Evolutionary conservation across 1,140 invertebrate species (phyloP).

Genomic region (Aplysia californica): DNA sequence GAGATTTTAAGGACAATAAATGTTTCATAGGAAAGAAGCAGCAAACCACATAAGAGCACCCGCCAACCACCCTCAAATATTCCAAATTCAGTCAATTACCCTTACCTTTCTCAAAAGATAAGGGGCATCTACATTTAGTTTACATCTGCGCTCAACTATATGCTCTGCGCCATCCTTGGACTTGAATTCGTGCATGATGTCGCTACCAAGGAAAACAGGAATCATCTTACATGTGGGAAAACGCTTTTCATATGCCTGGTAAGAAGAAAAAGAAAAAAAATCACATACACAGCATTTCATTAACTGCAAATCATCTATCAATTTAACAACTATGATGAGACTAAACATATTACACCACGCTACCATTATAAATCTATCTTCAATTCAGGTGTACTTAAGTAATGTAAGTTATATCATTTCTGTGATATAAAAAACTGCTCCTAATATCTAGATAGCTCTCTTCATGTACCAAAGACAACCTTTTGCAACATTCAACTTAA

Average conservation of each 20-base stretch:
- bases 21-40: too few species aligned
- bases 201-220: slow-evolving; percentile 92
- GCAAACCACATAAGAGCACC: too few species aligned
- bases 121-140: slow-evolving; percentile 93
- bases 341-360: not conserved
- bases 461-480: too few species aligned
- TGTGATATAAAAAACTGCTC: too few species aligned
- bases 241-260: slow-evolving; percentile 90
- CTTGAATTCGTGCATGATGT: slow-evolving; percentile 82
- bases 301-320: not conserved
- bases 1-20: too few species aligned
- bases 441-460: too few species aligned
- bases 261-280: slow-evolving; percentile 39
- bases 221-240: slow-evolving; percentile 96
- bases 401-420: too few species aligned
- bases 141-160: slow-evolving; percentile 89
- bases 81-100: not conserved
- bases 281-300: not conserved
- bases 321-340: not conserved
- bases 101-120: slow-evolving; percentile 94
- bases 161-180: slow-evolving; percentile 83
- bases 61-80: too few species aligned
- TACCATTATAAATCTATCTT: not conserved
- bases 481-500: too few species aligned
- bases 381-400: too few species aligned